Conservation (phyloP, 2,888 invertebrate species). For the Cinara cedri region DNA sequence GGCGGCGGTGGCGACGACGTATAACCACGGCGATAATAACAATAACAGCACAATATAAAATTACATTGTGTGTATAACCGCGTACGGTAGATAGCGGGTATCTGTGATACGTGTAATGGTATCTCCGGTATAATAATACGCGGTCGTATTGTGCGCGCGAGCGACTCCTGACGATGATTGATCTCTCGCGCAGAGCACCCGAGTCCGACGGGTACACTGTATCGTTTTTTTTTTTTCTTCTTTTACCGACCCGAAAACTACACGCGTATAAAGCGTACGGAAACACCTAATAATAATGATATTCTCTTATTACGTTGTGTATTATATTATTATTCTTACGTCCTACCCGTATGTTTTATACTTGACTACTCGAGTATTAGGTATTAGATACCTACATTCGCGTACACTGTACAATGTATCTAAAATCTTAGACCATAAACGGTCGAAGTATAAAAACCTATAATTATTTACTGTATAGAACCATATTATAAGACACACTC, state of each 20-base stretch:
- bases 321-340: too few relatives aligned
- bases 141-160: neutral
- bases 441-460: too few relatives aligned
- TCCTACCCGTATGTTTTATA: too few relatives aligned
- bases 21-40: neutral
- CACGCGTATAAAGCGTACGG: neutral
- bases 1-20: neutral
- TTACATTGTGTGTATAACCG: neutral
- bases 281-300: too few relatives aligned
- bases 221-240: neutral
- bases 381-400: too few relatives aligned
- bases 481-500: too few relatives aligned
- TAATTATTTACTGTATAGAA: too few relatives aligned
- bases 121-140: neutral
- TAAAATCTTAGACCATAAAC: too few relatives aligned
- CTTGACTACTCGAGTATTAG: too few relatives aligned
- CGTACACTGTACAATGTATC: too few relatives aligned
- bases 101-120: too few relatives aligned
- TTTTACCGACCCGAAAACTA: neutral
- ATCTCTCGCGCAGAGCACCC: neutral
- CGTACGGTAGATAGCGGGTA: neutral
- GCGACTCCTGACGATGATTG: conserved; percentile 37
- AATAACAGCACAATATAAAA: neutral
- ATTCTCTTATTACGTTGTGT: too few relatives aligned
- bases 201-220: neutral